Evolutionary conservation across 2,113 vertebrate genomes (phyloP), one percentile per base, ranked within the genome.

Genomic region (Nothocercus julius): DNA sequence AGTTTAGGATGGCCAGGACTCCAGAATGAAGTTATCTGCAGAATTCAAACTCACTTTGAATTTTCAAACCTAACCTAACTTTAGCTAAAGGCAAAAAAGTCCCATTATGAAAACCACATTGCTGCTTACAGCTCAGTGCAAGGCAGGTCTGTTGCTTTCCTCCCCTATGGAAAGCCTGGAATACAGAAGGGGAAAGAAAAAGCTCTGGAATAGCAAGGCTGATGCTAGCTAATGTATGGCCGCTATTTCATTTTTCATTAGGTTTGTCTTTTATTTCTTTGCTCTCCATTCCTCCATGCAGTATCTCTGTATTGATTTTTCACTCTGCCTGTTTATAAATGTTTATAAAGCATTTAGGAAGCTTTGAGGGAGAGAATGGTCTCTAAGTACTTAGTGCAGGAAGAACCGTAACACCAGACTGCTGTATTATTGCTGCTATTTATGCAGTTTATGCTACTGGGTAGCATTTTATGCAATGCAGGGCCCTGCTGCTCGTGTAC

Each of bases 341-440:
- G 94, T 96, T 95, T 95, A 87, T 95, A 94, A 94, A 96, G 87
- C 85, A 68, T 94, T 95, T 92, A 85, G 89, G 68, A 91, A 95
- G 85, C 79, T 82, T 14, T 38, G 89, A 87, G 90, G 30, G 54
- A 28, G 17, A 90, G 91, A 75, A 49, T 72, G 25, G 38, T 63
- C 91, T 95, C 79, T 7, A 81, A 92, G 87, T 94, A 82, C 89
- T 92, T 89, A 42, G 63, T 45, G 64, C 74, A 85, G 77, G 54
- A 92, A 89, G 82, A 94, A 82, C 70, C 92, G 84, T 81, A 94
- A 61, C 64, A 21, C 44, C 7, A 3, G 49, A 38, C 61, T 89
- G 89, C 45, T 85, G 3, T 51, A 42, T 42, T 91, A 64, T 53
- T 42, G 56, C 63, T 81, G 85, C 42, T 21, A 10, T 49, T 49